These are phyloP conservation scores for Petromus typicus DNA, from an alignment of 2,113 vertebrate genomes.

Conservation along the genomic window DNA sequence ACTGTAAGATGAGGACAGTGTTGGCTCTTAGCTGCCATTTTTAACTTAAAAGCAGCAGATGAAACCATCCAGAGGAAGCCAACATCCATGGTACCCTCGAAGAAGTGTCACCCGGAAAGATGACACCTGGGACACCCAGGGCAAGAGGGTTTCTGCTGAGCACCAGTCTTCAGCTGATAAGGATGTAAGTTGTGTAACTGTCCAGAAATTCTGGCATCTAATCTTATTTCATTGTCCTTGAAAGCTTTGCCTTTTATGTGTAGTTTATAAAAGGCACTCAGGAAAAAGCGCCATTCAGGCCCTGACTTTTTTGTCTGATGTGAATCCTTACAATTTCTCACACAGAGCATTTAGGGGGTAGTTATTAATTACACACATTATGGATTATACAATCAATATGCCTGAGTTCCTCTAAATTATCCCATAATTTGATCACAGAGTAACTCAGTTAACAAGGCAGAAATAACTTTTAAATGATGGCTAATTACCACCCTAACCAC, in stretches of 20 bases:
- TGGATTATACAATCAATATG: constrained; percentile 80
- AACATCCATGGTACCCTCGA: neutral
- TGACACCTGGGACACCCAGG: neutral
- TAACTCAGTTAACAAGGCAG: constrained; percentile 81
- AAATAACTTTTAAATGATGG: constrained; percentile 81
- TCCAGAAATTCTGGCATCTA: neutral
- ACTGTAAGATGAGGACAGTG: neutral
- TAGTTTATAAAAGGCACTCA: constrained; percentile 50
- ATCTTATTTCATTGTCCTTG: constrained; percentile 2
- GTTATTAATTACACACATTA: constrained; percentile 81
- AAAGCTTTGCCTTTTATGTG: constrained; percentile 12
- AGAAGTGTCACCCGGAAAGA: neutral
- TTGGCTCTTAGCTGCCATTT: neutral
- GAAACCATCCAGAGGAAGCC: neutral
- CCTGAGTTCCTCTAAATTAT: constrained; percentile 79
- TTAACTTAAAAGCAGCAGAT: neutral
- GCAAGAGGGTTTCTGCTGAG: neutral
- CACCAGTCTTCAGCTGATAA: neutral
- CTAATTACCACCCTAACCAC: constrained; percentile 77
- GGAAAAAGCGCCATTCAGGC: constrained; percentile 2
- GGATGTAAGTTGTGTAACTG: neutral
- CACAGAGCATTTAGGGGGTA: constrained; percentile 62
- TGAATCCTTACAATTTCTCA: constrained; percentile 65
- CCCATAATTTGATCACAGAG: constrained; percentile 77
- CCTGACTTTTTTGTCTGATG: constrained; percentile 55